Evolutionary conservation across 2,888 invertebrate genomes (phyloP).

Genomic region (Rhyacophila evoluta): DNA sequence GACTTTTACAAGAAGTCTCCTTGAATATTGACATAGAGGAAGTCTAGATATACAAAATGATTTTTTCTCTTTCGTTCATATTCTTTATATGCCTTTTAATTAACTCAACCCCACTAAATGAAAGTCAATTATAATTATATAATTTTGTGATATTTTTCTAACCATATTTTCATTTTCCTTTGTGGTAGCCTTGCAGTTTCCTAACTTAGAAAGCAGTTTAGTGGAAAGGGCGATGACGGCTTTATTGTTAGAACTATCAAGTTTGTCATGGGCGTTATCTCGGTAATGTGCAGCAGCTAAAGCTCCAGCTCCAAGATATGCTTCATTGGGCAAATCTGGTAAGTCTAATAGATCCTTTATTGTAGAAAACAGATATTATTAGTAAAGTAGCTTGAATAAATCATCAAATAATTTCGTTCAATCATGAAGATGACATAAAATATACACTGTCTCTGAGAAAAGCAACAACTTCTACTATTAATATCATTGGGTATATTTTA

Average conservation of each 20-base stretch:
- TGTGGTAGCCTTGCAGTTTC: slow-evolving; percentile 74
- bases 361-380: not conserved
- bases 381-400: too few relatives aligned
- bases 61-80: too few relatives aligned
- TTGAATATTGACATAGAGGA: not conserved
- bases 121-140: too few relatives aligned
- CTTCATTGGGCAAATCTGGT: slow-evolving; percentile 74
- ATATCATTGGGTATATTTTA: too few relatives aligned
- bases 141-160: slow-evolving; percentile 57
- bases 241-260: slow-evolving; percentile 61
- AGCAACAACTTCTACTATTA: too few relatives aligned
- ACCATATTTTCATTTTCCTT: slow-evolving; percentile 76
- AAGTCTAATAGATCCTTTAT: slow-evolving; percentile 63
- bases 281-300: slow-evolving; percentile 79
- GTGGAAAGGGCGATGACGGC: slow-evolving; percentile 74
- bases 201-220: slow-evolving; percentile 76
- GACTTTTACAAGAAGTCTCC: too few relatives aligned
- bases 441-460: not conserved
- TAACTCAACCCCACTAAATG: too few relatives aligned
- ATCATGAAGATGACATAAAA: not conserved
- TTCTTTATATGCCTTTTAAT: too few relatives aligned
- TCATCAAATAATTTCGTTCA: not conserved
- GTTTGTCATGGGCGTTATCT: slow-evolving; percentile 72
- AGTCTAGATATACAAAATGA: not conserved
- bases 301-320: slow-evolving; percentile 80